Percentiles rank a stretch among this genome's conserved stretches.
Conservation (phyloP, 1,140 invertebrate genomes). For the Trichonephila clavata region DNA sequence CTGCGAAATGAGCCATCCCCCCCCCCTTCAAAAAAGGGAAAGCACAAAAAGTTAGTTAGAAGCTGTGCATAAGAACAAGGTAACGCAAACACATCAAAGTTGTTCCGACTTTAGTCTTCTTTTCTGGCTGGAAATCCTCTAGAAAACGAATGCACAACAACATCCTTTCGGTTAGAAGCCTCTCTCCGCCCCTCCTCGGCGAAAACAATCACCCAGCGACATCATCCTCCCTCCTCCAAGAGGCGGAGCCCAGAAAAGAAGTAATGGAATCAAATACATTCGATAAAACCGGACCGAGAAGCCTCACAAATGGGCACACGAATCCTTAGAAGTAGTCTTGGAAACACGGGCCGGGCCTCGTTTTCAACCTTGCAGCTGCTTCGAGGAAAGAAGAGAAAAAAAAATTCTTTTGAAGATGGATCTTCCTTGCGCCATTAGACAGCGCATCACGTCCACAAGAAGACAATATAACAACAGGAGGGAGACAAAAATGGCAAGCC, state of each 20-base stretch:
- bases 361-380: not conserved
- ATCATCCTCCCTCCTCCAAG: not conserved
- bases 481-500: not conserved
- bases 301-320: constrained; percentile 26
- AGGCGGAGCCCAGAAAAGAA: not conserved
- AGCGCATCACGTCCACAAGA: not conserved
- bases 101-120: not conserved
- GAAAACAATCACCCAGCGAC: not conserved
- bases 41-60: not conserved
- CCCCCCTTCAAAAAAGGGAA: not conserved
- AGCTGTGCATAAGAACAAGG: not conserved
- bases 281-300: constrained; percentile 18
- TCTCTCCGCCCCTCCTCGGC: not conserved
- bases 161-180: no score
- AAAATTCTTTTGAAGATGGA: not conserved
- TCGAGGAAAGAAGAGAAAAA: not conserved
- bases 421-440: not conserved
- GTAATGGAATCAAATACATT: constrained; percentile 41
- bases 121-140: not conserved
- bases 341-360: not conserved
- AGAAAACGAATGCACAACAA: not conserved
- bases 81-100: not conserved
- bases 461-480: not conserved
- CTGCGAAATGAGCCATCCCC: not conserved
- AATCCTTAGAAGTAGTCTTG: not conserved